A percentile compares a stretch with the other conserved stretches of the same genome.
These are phyloP conservation scores for Microtus montanus DNA, from an alignment of 2,113 vertebrate species.

Conservation along the genomic window DNA sequence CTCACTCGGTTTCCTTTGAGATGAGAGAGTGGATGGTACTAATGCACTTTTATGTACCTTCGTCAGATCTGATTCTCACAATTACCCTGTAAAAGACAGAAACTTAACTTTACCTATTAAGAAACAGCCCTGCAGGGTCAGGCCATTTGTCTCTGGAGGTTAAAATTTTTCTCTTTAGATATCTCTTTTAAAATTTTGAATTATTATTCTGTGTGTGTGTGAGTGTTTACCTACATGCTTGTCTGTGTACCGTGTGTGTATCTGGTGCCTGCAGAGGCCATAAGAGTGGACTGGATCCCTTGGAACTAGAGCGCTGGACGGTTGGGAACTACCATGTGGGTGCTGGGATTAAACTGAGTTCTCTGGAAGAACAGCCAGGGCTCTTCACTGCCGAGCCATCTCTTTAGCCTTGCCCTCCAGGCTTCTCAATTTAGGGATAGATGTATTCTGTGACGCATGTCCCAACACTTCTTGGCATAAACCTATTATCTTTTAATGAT, in stretches of 20 bases:
- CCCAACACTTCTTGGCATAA: conserved; percentile 25
- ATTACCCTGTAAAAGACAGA: neutral
- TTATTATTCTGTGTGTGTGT: neutral
- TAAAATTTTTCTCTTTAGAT: conserved; percentile 2
- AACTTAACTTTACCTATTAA: conserved; percentile 22
- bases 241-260: neutral
- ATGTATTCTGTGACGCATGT: neutral
- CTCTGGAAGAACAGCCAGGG: neutral
- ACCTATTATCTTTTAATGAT: conserved; percentile 27
- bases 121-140: neutral
- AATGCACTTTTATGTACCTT: neutral
- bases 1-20: neutral
- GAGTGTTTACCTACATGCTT: neutral
- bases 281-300: neutral
- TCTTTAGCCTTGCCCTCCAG: neutral
- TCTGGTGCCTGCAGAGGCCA: no score
- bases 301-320: neutral
- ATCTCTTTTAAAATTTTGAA: neutral
- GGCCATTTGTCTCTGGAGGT: neutral
- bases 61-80: neutral
- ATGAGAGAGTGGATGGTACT: neutral
- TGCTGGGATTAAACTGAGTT: neutral
- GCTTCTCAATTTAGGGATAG: conserved; percentile 19
- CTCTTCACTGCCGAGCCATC: neutral
- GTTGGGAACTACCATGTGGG: neutral